Percentiles rank a stretch among this genome's conserved stretches.
Evolutionary conservation across 1,140 invertebrate genomes (phyloP).

Genomic region (Parasteatoda tepidariorum): DNA sequence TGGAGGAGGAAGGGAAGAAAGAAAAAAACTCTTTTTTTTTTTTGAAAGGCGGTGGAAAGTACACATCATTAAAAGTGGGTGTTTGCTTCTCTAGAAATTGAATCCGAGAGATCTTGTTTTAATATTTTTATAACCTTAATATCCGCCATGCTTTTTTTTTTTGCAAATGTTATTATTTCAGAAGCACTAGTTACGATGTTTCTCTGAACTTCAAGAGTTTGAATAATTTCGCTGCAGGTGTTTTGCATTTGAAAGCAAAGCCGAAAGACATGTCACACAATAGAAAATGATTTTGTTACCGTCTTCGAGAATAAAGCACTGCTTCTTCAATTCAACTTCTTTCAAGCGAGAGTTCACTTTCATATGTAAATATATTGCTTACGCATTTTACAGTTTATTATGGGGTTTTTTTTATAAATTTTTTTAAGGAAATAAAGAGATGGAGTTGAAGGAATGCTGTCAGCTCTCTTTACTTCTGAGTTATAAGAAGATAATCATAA

Average conservation of each 20-base stretch:
- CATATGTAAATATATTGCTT: too few relatives aligned
- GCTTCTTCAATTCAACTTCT: too few relatives aligned
- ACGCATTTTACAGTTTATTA: too few relatives aligned
- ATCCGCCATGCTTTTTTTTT: background rate
- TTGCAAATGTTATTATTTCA: background rate
- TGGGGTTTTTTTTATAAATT: too few relatives aligned
- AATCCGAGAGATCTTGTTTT: constrained; percentile 6
- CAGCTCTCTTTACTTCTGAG: too few relatives aligned
- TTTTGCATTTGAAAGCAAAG: background rate
- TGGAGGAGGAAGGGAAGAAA: background rate
- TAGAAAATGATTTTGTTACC: too few relatives aligned
- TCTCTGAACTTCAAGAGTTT: background rate
- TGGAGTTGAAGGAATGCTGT: too few relatives aligned
- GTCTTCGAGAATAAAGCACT: too few relatives aligned
- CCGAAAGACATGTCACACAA: too few relatives aligned
- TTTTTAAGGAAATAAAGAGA: too few relatives aligned
- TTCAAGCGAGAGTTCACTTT: too few relatives aligned
- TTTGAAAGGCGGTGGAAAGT: background rate
- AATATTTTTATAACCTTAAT: constrained; percentile 7
- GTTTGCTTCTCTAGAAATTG: constrained; percentile 9
- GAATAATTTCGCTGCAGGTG: background rate
- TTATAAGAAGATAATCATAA: too few relatives aligned
- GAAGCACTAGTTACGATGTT: background rate
- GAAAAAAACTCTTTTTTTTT: background rate
- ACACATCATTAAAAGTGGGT: constrained; percentile 20